Percentiles rank a stretch among this genome's conserved stretches.
Conservation (phyloP, 2,113 vertebrate genomes). For the Oxyura jamaicensis region DNA sequence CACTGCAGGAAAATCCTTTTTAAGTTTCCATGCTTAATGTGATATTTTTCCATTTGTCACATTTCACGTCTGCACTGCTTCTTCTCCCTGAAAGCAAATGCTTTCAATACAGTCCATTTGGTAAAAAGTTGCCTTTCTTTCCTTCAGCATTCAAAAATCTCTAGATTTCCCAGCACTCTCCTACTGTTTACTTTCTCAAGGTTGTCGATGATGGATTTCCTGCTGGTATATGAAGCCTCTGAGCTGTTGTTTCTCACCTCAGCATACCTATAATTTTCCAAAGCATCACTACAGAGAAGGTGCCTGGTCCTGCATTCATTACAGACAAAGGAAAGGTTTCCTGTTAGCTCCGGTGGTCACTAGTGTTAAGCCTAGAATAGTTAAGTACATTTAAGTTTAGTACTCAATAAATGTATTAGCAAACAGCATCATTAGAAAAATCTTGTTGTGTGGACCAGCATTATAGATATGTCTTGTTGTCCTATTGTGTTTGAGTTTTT, state of each 20-base stretch:
- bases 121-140: constrained; percentile 10
- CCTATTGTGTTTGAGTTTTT: not conserved
- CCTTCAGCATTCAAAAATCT: constrained; percentile 13
- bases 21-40: constrained; percentile 43
- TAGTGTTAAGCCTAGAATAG: constrained; percentile 30
- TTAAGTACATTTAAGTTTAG: constrained; percentile 14
- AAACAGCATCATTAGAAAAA: not conserved
- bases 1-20: constrained; percentile 50
- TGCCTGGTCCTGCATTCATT: constrained; percentile 51
- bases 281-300: not conserved
- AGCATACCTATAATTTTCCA: constrained; percentile 48
- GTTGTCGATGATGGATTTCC: constrained; percentile 41
- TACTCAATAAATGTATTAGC: constrained; percentile 9
- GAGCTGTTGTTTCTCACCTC: constrained; percentile 51
- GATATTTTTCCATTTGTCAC: constrained; percentile 61
- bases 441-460: not conserved
- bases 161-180: constrained; percentile 22
- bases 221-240: constrained; percentile 10
- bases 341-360: constrained; percentile 20
- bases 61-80: constrained; percentile 31
- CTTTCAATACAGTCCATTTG: constrained; percentile 44
- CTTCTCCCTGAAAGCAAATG: constrained; percentile 38
- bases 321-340: not conserved
- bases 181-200: constrained; percentile 39
- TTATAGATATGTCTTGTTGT: not conserved